Percentiles rank a stretch among this genome's conserved stretches.
Conservation (phyloP, 2,888 invertebrate genomes). For the Copidosoma aretas region DNA sequence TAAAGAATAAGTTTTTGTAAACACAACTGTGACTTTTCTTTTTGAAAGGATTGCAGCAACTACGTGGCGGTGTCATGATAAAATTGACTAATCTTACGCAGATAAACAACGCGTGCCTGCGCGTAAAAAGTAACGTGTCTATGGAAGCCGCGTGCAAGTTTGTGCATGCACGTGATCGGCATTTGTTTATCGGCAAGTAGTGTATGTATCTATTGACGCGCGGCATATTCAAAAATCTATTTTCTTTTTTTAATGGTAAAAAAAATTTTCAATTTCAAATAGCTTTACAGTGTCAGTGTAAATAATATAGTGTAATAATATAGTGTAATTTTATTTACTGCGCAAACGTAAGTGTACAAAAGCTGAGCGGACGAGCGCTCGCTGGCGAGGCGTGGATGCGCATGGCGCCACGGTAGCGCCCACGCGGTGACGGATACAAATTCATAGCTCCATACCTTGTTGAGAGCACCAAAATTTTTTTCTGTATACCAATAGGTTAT, state of each 20-base stretch:
- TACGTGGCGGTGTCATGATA: not conserved
- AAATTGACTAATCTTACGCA: not conserved
- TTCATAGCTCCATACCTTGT: too few relatives aligned
- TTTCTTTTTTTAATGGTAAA: not conserved
- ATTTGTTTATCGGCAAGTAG: too few relatives aligned
- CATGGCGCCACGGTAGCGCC: not conserved
- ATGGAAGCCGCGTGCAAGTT: too few relatives aligned
- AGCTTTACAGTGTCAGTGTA: too few relatives aligned
- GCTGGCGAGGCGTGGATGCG: too few relatives aligned
- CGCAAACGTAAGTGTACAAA: not conserved
- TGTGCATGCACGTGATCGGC: too few relatives aligned
- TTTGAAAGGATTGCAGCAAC: not conserved
- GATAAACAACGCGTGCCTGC: too few relatives aligned
- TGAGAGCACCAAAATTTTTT: too few relatives aligned
- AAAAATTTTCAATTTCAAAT: not conserved
- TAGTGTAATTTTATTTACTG: not conserved
- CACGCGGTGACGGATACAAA: not conserved
- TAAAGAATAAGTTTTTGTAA: not conserved
- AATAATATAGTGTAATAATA: not conserved
- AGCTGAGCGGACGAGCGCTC: not conserved
- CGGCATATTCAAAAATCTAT: too few relatives aligned
- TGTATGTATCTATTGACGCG: too few relatives aligned
- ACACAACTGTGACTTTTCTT: not conserved
- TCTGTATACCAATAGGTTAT: too few relatives aligned
- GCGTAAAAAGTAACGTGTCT: too few relatives aligned